Evolutionary conservation across 2,113 vertebrate species (phyloP).

Genomic region (Eurypyga helias): DNA sequence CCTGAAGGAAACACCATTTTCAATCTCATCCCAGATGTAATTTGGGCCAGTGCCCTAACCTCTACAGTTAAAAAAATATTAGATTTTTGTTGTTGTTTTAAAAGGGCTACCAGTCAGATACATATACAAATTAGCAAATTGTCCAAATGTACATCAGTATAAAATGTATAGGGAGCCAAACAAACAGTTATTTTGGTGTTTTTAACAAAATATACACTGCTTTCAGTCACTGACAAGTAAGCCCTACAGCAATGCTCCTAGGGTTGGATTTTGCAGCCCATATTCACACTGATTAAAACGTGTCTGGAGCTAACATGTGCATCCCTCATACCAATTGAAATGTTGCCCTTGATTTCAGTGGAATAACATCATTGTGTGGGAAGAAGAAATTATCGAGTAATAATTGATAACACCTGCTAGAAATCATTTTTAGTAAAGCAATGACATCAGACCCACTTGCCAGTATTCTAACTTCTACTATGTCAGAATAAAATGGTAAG

Average conservation of each 20-base stretch:
- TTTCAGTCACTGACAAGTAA: background rate
- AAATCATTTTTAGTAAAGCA: background rate
- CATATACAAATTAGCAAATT: background rate
- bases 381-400: background rate
- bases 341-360: background rate
- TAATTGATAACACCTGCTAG: background rate
- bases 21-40: background rate
- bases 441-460: background rate
- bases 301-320: background rate
- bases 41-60: background rate
- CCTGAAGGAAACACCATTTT: background rate
- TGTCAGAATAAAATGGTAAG: background rate
- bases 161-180: background rate
- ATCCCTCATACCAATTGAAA: background rate
- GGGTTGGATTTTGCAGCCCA: background rate
- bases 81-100: background rate
- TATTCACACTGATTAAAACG: background rate
- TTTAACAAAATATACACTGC: background rate
- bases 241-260: background rate
- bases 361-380: background rate
- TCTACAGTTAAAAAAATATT: background rate
- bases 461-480: background rate
- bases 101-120: background rate
- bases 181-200: background rate
- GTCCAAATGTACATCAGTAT: background rate